phyloP scores from a whole-genome alignment of 2,113 vertebrate genomes.

The Rhynchomys soricoides region DNA sequence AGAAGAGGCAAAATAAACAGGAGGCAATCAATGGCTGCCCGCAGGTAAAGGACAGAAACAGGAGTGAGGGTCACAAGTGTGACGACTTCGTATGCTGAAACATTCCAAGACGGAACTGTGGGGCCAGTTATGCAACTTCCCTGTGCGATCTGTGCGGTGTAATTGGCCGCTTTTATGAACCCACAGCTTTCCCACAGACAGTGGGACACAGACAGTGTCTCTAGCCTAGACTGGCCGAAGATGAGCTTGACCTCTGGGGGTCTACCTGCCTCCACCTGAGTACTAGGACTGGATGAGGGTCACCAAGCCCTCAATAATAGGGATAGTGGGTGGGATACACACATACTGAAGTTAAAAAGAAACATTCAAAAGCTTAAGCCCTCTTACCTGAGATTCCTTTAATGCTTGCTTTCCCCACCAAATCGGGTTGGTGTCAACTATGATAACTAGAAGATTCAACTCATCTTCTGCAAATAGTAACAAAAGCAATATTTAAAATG shows the following conservation, averaged over 20 bases:
- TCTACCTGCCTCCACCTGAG: neutral
- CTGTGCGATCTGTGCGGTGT: neutral
- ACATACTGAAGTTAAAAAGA: neutral
- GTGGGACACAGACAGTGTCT: neutral
- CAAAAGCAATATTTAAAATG: neutral
- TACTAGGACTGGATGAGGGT: neutral
- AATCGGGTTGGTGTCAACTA: constrained; percentile 95
- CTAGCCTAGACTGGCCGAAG: too few relatives aligned
- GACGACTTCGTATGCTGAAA: neutral
- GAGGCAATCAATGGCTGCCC: neutral
- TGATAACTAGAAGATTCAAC: constrained; percentile 91
- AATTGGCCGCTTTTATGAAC: neutral
- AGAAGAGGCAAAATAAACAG: neutral
- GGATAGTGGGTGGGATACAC: neutral
- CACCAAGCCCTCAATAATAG: neutral
- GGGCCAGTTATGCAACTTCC: neutral
- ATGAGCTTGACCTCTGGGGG: neutral
- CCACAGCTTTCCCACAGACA: neutral
- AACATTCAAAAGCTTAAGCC: neutral
- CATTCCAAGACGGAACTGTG: neutral
- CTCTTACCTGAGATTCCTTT: constrained; percentile 90
- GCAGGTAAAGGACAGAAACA: neutral
- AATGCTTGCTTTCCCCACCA: constrained; percentile 97
- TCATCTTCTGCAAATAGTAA: constrained; percentile 91
- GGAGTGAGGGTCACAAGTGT: fast-evolving